Evolutionary conservation across 2,888 invertebrate species (phyloP).

Genomic region (Cephus runcator): DNA sequence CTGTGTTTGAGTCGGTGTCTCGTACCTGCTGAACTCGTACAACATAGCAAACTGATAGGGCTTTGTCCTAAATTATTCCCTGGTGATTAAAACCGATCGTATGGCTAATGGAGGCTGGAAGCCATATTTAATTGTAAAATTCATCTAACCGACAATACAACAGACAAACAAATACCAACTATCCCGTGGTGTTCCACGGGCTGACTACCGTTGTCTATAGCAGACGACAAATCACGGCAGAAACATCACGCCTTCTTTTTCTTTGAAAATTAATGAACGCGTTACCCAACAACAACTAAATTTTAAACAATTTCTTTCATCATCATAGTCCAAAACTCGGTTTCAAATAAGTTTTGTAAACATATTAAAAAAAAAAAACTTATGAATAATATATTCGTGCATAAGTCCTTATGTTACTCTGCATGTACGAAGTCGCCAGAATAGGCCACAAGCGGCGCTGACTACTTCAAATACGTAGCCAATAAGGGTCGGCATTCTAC

Average conservation of each 20-base stretch:
- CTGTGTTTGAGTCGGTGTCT: too few species aligned
- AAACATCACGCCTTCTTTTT: background rate
- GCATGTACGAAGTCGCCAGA: background rate
- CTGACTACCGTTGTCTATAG: background rate
- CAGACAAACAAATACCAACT: too few species aligned
- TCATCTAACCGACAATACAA: too few species aligned
- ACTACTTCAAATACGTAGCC: background rate
- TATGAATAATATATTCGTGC: background rate
- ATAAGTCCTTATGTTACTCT: background rate
- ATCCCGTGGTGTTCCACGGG: background rate
- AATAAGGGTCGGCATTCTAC: slow-evolving; percentile 25
- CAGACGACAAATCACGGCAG: background rate
- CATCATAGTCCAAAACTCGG: background rate
- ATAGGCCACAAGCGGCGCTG: background rate
- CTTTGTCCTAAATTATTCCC: too few species aligned
- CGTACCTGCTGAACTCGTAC: too few species aligned
- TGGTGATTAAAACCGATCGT: too few species aligned
- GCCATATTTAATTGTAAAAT: too few species aligned
- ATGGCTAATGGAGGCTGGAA: too few species aligned
- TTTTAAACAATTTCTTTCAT: background rate
- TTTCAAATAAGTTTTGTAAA: background rate
- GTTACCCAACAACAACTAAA: too few species aligned
- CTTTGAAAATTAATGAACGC: background rate
- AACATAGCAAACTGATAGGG: too few species aligned
- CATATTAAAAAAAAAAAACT: background rate